These are phyloP conservation scores for Chromobotia macracanthus DNA, from an alignment of 2,797 vertebrate genomes.

Conservation along the genomic window DNA sequence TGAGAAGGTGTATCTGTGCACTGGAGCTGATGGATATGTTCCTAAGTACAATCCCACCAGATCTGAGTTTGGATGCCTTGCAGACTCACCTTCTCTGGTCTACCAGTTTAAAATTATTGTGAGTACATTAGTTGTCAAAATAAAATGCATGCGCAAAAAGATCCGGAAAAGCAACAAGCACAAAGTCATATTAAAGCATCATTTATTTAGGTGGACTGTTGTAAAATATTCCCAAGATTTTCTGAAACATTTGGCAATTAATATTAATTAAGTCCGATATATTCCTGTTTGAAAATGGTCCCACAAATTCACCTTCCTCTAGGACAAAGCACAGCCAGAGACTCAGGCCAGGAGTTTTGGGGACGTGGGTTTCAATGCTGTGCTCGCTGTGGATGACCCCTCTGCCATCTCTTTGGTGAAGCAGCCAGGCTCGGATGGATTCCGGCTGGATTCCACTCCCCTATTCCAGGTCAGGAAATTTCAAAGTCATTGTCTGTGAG, in stretches of 20 bases:
- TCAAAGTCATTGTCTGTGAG: too few species aligned
- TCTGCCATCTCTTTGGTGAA: conserved; percentile 84
- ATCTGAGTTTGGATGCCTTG: conserved; percentile 90
- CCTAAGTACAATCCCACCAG: conserved; percentile 89
- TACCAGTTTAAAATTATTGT: conserved; percentile 94
- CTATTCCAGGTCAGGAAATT: conserved; percentile 95
- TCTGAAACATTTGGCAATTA: too few species aligned
- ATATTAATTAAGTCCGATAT: neutral
- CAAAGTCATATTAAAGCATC: too few species aligned
- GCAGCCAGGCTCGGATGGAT: conserved; percentile 93
- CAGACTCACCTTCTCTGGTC: conserved; percentile 88
- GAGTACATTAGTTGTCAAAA: conserved; percentile 58
- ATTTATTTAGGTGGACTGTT: too few species aligned
- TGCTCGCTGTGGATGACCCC: conserved; percentile 87
- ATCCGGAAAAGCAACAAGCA: too few species aligned
- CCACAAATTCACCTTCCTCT: conserved; percentile 20
- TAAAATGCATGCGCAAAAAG: neutral
- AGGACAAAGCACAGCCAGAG: conserved; percentile 95
- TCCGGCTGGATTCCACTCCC: conserved; percentile 87
- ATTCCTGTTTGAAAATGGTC: neutral
- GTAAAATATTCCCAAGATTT: too few species aligned
- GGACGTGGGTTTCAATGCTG: conserved; percentile 85
- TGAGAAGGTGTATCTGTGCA: conserved; percentile 94
- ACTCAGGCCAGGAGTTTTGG: conserved; percentile 87
- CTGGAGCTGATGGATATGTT: conserved; percentile 91